These are phyloP conservation scores for Cheirogaleus medius DNA, from an alignment of 2,113 vertebrate species.

Conservation along the genomic window DNA sequence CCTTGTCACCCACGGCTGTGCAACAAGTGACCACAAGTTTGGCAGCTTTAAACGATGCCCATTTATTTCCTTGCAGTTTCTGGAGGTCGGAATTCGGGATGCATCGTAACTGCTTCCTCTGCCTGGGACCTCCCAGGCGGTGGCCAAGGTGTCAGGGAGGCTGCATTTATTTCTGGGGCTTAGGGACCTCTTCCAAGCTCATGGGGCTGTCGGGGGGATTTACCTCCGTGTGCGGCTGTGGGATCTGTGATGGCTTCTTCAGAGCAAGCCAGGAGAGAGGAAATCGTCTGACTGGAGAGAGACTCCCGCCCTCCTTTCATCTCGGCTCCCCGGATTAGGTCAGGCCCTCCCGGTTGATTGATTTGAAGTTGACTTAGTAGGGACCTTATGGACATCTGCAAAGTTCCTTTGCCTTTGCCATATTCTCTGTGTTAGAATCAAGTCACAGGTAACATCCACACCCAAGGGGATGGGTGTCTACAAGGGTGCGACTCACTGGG, in stretches of 20 bases:
- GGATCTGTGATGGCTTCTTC: neutral
- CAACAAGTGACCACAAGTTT: neutral
- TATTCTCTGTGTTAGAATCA: neutral
- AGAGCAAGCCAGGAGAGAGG: neutral
- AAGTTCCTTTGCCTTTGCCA: neutral
- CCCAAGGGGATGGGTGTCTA: neutral
- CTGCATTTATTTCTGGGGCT: neutral
- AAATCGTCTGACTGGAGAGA: too few relatives aligned
- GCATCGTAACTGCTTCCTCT: fast-evolving
- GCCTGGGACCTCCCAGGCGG: too few relatives aligned
- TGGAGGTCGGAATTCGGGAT: neutral
- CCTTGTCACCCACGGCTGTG: fast-evolving
- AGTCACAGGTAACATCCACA: neutral
- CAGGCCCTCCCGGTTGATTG: neutral
- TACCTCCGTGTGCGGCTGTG: neutral
- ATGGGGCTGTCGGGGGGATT: neutral
- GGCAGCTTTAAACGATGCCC: neutral
- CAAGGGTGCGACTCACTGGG: too few relatives aligned
- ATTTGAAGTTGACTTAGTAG: neutral
- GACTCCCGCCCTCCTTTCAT: too few relatives aligned
- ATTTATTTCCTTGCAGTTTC: neutral
- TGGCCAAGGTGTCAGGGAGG: neutral
- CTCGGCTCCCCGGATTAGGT: neutral
- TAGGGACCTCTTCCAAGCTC: neutral
- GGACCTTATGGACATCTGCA: neutral